These are phyloP conservation scores for Etheostoma perlongum DNA, from an alignment of 2,797 vertebrate species.

Conservation along the genomic window DNA sequence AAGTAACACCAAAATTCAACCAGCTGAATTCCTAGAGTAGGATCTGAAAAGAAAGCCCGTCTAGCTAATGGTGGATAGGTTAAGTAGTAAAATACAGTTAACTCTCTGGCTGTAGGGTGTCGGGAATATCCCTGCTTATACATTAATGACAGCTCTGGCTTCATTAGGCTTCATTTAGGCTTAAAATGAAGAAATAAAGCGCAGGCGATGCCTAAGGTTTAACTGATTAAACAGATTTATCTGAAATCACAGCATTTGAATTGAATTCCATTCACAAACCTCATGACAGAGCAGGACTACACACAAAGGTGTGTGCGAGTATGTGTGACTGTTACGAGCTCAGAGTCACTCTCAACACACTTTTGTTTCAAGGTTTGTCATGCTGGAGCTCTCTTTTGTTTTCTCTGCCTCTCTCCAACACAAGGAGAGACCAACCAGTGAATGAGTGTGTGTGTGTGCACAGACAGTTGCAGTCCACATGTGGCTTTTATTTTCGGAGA, in stretches of 20 bases:
- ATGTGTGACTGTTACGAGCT: constrained; percentile 38
- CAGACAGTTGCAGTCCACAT: constrained; percentile 59
- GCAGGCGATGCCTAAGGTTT: neutral
- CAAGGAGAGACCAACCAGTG: constrained; percentile 37
- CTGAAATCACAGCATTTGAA: constrained; percentile 52
- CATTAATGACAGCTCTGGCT: neutral
- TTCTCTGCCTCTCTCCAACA: constrained; percentile 42
- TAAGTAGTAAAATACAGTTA: too few relatives aligned
- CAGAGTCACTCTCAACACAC: constrained; percentile 67
- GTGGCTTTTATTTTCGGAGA: constrained; percentile 50
- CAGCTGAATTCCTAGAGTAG: neutral
- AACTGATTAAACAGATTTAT: neutral
- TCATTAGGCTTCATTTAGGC: constrained; percentile 3
- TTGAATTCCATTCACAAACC: constrained; percentile 62
- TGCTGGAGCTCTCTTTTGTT: constrained; percentile 5
- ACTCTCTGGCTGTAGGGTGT: too few relatives aligned
- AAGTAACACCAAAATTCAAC: neutral
- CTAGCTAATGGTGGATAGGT: neutral
- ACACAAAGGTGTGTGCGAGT: constrained; percentile 22
- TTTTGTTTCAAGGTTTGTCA: constrained; percentile 74
- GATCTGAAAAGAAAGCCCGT: neutral
- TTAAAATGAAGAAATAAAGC: neutral
- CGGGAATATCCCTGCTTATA: too few relatives aligned
- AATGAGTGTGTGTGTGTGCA: constrained; percentile 1
- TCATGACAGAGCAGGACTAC: constrained; percentile 51